Percentiles rank a stretch among this genome's conserved stretches.
These are phyloP conservation scores for Sinonovacula constricta DNA, from an alignment of 1,140 invertebrate genomes.

Conservation along the genomic window DNA sequence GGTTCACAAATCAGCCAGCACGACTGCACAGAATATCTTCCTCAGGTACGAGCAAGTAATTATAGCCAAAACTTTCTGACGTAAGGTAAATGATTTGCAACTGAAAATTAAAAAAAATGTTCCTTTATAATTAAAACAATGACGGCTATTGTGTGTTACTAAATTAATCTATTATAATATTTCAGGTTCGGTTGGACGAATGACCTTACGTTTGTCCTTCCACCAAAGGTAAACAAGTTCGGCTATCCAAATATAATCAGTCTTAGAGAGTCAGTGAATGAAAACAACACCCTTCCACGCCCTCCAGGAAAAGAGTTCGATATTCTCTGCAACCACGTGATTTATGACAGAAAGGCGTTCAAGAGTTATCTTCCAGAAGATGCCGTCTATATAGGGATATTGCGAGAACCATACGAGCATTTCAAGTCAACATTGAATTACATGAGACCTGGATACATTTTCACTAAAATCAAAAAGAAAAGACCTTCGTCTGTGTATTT, in stretches of 20 bases:
- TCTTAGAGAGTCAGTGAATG: neutral
- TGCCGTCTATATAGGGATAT: slow-evolving; percentile 56
- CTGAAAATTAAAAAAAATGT: neutral
- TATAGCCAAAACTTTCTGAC: neutral
- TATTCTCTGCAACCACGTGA: slow-evolving; percentile 53
- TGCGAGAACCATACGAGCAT: slow-evolving; percentile 56
- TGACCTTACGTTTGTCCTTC: slow-evolving; percentile 44
- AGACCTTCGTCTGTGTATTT: slow-evolving; percentile 24
- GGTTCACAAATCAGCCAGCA: slow-evolving; percentile 59
- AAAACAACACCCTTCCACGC: slow-evolving; percentile 48
- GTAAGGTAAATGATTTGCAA: neutral
- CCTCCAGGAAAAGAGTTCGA: slow-evolving; percentile 52
- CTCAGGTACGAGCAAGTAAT: slow-evolving; percentile 27
- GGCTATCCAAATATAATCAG: slow-evolving; percentile 53
- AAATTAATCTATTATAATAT: neutral
- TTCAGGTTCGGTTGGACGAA: slow-evolving; percentile 39
- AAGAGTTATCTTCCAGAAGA: slow-evolving; percentile 49
- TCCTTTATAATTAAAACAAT: neutral
- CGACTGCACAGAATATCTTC: slow-evolving; percentile 55
- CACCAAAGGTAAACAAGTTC: slow-evolving; percentile 24
- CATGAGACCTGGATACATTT: slow-evolving; percentile 35
- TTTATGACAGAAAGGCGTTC: slow-evolving; percentile 48
- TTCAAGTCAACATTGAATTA: slow-evolving; percentile 56
- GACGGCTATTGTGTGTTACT: neutral
- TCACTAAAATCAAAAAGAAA: slow-evolving; percentile 23